Base-by-base conservation (phyloP, 1,140 invertebrate genomes). In the Stratiolaelaps scimitus region DNA sequence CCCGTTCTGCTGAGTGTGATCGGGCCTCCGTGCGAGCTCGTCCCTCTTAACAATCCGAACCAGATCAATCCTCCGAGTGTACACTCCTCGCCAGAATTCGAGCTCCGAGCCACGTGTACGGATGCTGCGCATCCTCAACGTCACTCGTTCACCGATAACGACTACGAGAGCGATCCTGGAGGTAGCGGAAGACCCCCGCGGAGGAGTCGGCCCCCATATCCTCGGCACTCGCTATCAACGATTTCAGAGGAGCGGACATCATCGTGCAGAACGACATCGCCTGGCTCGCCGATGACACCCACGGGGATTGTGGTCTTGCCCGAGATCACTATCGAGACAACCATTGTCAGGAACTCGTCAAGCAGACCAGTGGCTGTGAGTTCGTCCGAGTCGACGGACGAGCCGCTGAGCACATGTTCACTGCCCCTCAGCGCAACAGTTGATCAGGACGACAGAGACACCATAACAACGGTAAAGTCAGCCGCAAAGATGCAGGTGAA, bases 281-380 rank as follows among this genome's bases (percentile, higher is more conserved):
- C 53, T 1, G 65, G 66, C 40, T 46, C 29, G 34, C 5, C 34
- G 34, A 4, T 40, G 45, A 30, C 43, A 28, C 53, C 53, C 72
- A 88, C 89, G 74, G 91, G 91, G 71, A 92, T 95, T 68, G 85
- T 93, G 68, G 89, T 95, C 15, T 87, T 94, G 71, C 91, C 91
- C 10, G 89, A 95, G 77, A 83, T 96, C 20, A 89, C 92, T 66
- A 89, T 97, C n/a, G 90, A 95, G 76, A 92, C 89, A 0, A 40
- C 34, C 10, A 86, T 40, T 40, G 34, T 40, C 10, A 40, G 34
- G 34, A 40, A 10, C 34, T 40, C 34, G 10, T 40, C 10, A 40
- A 4, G 4, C 4, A 10, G 34, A 40, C 34, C 4, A 40, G 34
- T 40, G 10, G 10, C 34, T 40, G 10, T 10, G 34, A 40, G 34